These are phyloP conservation scores for Drosophila parabipectinata DNA, from an alignment of 1,140 invertebrate species.

Conservation along the genomic window DNA sequence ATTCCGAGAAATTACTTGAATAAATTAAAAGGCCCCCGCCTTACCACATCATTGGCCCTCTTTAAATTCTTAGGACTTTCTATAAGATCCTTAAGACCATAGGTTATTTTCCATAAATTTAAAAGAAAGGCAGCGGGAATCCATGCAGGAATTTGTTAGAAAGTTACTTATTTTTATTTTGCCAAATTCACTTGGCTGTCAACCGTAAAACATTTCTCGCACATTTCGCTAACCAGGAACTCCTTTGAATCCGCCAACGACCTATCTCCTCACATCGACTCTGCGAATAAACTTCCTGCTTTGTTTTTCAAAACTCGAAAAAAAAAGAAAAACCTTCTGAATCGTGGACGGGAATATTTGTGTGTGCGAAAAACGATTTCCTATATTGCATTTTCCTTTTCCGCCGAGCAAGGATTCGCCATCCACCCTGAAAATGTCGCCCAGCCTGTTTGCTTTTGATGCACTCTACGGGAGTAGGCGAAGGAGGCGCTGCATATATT, in stretches of 20 bases:
- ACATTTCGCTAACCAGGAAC: constrained; percentile 42
- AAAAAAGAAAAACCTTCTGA: background rate
- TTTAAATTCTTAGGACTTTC: background rate
- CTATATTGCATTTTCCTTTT: constrained; percentile 83
- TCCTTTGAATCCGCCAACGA: constrained; percentile 25
- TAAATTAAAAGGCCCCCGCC: background rate
- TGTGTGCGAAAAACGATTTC: constrained; percentile 82
- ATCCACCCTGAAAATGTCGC: constrained; percentile 59
- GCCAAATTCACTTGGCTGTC: constrained; percentile 36
- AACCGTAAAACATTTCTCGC: constrained; percentile 37
- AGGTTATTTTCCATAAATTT: too few relatives aligned
- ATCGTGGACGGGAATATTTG: constrained; percentile 34
- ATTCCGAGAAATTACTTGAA: background rate
- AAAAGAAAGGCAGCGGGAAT: too few relatives aligned
- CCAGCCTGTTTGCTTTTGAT: constrained; percentile 39
- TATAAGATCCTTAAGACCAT: too few relatives aligned
- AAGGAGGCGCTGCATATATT: too few relatives aligned
- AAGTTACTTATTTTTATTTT: background rate
- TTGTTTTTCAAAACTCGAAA: constrained; percentile 45
- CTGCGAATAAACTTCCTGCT: constrained; percentile 77
- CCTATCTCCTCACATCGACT: constrained; percentile 16
- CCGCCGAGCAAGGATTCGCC: constrained; percentile 73
- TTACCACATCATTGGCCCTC: background rate
- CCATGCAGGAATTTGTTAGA: background rate
- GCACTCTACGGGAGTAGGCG: constrained; percentile 1